Base-by-base conservation (phyloP, 2,113 vertebrate species). In the Carassius auratus region DNA sequence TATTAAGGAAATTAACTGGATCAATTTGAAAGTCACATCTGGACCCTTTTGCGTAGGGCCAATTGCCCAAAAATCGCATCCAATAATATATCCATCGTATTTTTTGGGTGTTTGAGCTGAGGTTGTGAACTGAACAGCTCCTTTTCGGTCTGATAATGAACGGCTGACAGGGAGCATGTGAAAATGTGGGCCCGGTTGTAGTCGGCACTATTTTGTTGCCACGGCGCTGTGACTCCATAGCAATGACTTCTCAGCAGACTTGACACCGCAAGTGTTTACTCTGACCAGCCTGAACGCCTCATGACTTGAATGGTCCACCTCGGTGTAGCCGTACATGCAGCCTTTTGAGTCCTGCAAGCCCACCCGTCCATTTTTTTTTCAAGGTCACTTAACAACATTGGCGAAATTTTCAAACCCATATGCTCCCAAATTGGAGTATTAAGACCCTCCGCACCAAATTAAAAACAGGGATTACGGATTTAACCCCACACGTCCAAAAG, bases 281-380 rank as follows among this genome's bases (percentile, higher is more conserved):
- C 87, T 87, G 86, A 81, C 87, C 79, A 38, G 85, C 89, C 88
- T 90, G 87, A 90, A 92, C 77, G 86, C 90, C 90, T 91, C 86
- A 69, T 91, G 87, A 87, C 90, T 91, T 86, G 87, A 89, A 90
- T 89, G 86, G 59, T 91, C 90, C 91, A 89, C 86, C 92, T 88
- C 90, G 90, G 90, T 90, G 89, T 87, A 85, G 89, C 71, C 23
- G 89, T 81, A 33, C 57, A 62, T 21, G n/a, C n/a, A 64, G 59
- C 59, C 38, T 48, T 81, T 81, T 81, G 64, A 26, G 48, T 26
- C n/a, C 12, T 2, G 10, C 55, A 12, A 14, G 55, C 76, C 33
- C 9, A 2, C 76, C 2, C 1, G 19, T 5, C 75, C 8, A 8
- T 21, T 77, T 59, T 21, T 36, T n/a, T n/a, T 66, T 30, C 6